phyloP scores from a whole-genome alignment of 2,888 invertebrate genomes.

The Papilio gigon region DNA sequence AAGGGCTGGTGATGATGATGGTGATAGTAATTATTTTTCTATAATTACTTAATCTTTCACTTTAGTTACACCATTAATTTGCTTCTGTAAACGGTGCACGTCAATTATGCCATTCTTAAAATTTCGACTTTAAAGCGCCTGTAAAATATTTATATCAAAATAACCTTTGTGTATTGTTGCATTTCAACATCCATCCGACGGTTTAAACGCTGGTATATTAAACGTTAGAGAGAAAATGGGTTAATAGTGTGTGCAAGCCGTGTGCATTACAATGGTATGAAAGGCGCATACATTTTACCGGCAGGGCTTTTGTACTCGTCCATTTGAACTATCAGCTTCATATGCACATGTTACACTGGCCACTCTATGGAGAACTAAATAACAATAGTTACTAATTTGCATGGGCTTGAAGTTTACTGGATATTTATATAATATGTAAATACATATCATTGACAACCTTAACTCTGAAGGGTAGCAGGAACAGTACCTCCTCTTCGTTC shows the following conservation, averaged over 20 bases:
- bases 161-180: constrained; percentile 7
- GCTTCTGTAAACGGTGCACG: no score
- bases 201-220: constrained; percentile 26
- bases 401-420: background rate
- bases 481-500: no score
- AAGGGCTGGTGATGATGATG: no score
- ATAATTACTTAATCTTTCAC: no score
- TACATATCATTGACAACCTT: background rate
- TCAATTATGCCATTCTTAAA: background rate
- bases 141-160: constrained; percentile 2
- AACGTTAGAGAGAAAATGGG: constrained; percentile 29
- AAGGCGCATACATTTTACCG: constrained; percentile 22
- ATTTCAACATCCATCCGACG: constrained; percentile 12
- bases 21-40: no score
- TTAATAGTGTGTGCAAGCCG: constrained; percentile 25
- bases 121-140: background rate
- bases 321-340: constrained; percentile 20
- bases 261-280: constrained; percentile 22
- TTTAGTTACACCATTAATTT: no score
- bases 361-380: background rate
- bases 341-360: background rate
- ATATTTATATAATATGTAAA: no score
- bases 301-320: constrained; percentile 3
- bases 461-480: background rate
- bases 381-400: background rate